Evolutionary conservation across 2,797 vertebrate genomes (phyloP).

Genomic region (Podarcis lilfordi): DNA sequence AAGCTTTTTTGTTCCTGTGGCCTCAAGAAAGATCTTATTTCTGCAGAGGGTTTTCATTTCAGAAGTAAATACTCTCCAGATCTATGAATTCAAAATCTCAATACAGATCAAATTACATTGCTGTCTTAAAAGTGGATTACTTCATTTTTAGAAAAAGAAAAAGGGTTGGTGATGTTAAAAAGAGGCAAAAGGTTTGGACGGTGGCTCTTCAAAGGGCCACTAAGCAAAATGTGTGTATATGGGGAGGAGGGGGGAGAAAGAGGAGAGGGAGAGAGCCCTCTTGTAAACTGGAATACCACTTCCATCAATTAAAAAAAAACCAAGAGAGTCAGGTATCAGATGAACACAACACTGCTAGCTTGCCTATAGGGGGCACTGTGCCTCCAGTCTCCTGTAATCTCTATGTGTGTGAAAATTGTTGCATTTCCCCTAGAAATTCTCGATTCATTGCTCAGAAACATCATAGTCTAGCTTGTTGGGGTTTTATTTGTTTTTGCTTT

Average conservation of each 20-base stretch:
- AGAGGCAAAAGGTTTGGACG: constrained; percentile 2
- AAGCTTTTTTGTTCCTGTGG: neutral
- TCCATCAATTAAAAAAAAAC: neutral
- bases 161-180: constrained; percentile 18
- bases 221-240: neutral
- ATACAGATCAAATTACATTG: constrained; percentile 29
- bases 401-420: neutral
- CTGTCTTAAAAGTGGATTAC: constrained; percentile 46
- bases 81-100: constrained; percentile 32
- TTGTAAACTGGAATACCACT: neutral
- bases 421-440: neutral
- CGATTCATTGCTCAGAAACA: neutral
- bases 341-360: neutral
- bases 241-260: too few species aligned
- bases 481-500: neutral
- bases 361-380: neutral
- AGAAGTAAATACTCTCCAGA: constrained; percentile 11
- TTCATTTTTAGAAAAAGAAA: constrained; percentile 23
- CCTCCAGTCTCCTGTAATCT: neutral
- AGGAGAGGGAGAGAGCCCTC: constrained; percentile 14
- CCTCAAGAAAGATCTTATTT: neutral
- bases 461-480: too few species aligned
- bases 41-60: neutral
- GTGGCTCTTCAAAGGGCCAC: neutral
- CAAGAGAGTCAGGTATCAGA: too few species aligned